Percentiles rank a stretch among this genome's conserved stretches.
phyloP scores from a whole-genome alignment of 2,113 vertebrate species.

The Mormyrus lacerda region DNA sequence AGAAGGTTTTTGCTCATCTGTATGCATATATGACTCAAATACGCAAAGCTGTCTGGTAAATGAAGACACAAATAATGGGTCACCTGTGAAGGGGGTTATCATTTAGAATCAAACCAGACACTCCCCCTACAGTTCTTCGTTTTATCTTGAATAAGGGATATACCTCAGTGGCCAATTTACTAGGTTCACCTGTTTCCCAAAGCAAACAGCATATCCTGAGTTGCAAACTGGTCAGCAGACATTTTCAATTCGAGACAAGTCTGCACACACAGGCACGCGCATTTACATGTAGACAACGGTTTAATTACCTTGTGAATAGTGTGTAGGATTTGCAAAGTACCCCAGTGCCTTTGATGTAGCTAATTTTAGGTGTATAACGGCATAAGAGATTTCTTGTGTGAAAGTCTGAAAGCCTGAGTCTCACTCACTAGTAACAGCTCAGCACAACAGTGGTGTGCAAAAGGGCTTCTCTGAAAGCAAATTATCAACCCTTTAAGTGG shows the following conservation, averaged over 20 bases:
- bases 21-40: background rate
- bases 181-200: background rate
- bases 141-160: background rate
- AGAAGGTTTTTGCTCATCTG: background rate
- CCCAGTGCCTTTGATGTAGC: background rate
- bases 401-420: background rate
- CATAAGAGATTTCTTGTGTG: background rate
- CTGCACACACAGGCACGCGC: background rate
- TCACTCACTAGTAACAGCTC: background rate
- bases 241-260: background rate
- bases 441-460: background rate
- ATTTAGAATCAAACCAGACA: background rate
- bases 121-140: background rate
- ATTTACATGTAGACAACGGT: background rate
- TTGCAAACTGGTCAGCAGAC: background rate
- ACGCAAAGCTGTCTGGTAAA: background rate
- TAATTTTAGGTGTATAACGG: background rate
- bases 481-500: background rate
- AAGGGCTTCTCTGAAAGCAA: background rate
- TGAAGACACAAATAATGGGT: background rate
- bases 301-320: background rate
- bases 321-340: background rate
- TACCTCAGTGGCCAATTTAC: background rate
- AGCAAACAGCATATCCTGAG: background rate
- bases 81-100: background rate